A percentile compares a stretch with the other conserved stretches of the same genome.
Conservation (phyloP, 1,140 invertebrate species). For the Drosophila fuyamai region DNA sequence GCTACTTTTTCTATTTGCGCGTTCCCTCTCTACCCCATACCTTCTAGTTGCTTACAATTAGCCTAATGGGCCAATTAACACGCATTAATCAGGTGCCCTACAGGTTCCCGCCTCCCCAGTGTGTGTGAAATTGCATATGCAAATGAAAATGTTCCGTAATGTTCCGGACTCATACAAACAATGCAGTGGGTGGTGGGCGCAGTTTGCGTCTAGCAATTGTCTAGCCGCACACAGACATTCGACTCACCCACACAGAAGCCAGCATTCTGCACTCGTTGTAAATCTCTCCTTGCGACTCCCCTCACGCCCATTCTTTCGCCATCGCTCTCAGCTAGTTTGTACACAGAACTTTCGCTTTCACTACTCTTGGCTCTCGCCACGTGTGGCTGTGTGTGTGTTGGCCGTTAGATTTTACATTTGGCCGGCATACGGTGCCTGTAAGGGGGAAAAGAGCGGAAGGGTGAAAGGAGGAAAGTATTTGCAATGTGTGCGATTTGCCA, state of each 20-base stretch:
- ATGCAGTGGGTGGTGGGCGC: background rate
- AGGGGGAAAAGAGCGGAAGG: slow-evolving; percentile 4
- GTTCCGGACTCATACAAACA: slow-evolving; percentile 19
- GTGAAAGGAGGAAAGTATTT: background rate
- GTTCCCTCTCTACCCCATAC: background rate
- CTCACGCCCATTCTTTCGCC: slow-evolving; percentile 19
- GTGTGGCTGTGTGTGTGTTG: slow-evolving; percentile 23
- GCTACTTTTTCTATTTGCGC: slow-evolving; percentile 5
- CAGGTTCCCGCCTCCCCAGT: background rate
- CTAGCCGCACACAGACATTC: slow-evolving; percentile 48
- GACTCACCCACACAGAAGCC: slow-evolving; percentile 11
- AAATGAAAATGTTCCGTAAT: slow-evolving; percentile 26
- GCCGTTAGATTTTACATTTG: slow-evolving; percentile 81
- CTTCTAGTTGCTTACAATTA: slow-evolving; percentile 39
- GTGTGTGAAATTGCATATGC: slow-evolving; percentile 12
- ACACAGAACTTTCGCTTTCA: slow-evolving; percentile 78
- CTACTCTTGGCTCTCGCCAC: slow-evolving; percentile 17
- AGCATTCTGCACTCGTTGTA: slow-evolving; percentile 51
- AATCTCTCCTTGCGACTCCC: slow-evolving; percentile 46
- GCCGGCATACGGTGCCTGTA: slow-evolving; percentile 54
- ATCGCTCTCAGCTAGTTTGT: slow-evolving; percentile 69
- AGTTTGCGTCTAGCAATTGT: slow-evolving; percentile 67
- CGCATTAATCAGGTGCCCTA: slow-evolving; percentile 43
- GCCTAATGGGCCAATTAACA: slow-evolving; percentile 54
- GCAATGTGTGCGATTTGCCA: slow-evolving; percentile 22